Evolutionary conservation across 64 coral and sea anemone genomes (phyloP).

Genomic region (Stylophora pistillata): DNA sequence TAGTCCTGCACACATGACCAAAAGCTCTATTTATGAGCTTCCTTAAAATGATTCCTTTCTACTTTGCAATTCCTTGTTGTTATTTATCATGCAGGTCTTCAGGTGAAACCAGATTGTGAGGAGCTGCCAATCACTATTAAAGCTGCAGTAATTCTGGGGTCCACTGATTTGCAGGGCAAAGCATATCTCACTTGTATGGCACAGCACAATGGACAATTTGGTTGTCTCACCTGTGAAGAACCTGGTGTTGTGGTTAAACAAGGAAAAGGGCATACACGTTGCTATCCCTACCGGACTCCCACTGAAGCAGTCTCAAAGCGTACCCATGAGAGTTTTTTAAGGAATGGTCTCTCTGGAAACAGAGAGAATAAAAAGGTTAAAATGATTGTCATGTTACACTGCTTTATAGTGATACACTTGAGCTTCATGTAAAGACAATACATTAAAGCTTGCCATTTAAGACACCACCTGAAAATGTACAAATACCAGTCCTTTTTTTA

Average conservation of each 20-base stretch:
- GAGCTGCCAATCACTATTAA: slow-evolving; percentile 22
- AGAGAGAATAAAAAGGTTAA: slow-evolving; percentile 3
- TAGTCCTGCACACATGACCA: too few species aligned
- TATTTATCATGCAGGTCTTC: too few species aligned
- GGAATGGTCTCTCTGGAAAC: neutral
- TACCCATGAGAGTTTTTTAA: neutral
- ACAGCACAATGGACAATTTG: slow-evolving; percentile 59
- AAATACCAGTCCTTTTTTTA: neutral
- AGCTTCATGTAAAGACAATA: neutral
- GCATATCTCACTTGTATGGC: slow-evolving; percentile 58
- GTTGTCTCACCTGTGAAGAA: slow-evolving; percentile 65
- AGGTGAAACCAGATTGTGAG: too few species aligned
- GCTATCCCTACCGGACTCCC: slow-evolving; percentile 31
- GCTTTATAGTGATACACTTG: neutral
- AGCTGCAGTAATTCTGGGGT: slow-evolving; percentile 51
- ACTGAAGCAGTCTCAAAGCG: neutral
- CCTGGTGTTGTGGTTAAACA: slow-evolving; percentile 33
- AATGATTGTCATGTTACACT: too few species aligned
- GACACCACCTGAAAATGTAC: slow-evolving; percentile 11
- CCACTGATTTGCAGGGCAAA: slow-evolving; percentile 61
- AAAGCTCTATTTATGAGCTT: too few species aligned
- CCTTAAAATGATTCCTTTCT: too few species aligned
- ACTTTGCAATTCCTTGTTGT: too few species aligned
- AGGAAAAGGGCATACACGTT: slow-evolving; percentile 55
- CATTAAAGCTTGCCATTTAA: slow-evolving; percentile 1